Evolutionary conservation across 1,140 invertebrate species (phyloP).

Genomic region (Liolophura sinensis): DNA sequence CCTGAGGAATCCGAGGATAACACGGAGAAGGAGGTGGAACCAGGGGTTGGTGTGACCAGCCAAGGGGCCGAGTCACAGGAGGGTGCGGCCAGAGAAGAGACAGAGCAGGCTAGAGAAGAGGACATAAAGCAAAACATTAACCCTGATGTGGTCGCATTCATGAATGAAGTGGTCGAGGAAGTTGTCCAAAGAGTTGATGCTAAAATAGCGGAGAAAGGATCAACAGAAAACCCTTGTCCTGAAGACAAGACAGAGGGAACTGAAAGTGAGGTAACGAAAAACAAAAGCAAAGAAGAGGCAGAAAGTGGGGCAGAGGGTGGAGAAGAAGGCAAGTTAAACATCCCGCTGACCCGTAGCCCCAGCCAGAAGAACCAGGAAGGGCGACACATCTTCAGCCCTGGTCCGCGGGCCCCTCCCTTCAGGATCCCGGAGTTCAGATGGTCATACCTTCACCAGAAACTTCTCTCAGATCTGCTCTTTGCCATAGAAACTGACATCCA

Average conservation of each 20-base stretch:
- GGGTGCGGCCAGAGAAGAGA: neutral
- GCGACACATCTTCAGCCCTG: slow-evolving; percentile 91
- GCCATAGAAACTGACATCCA: slow-evolving; percentile 98
- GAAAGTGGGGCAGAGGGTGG: neutral
- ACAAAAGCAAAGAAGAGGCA: slow-evolving; percentile 10
- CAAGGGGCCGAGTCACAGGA: slow-evolving; percentile 1
- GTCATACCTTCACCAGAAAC: slow-evolving; percentile 97
- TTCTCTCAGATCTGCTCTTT: slow-evolving; percentile 95
- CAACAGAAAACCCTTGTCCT: neutral
- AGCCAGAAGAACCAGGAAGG: slow-evolving; percentile 13
- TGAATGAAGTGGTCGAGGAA: slow-evolving; percentile 8
- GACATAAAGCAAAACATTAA: neutral
- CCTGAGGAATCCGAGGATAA: slow-evolving; percentile 9
- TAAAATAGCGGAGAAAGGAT: slow-evolving; percentile 4
- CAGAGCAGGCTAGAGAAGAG: neutral
- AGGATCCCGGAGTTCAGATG: slow-evolving; percentile 99
- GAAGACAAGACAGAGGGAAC: slow-evolving; percentile 13
- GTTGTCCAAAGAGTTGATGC: slow-evolving; percentile 10
- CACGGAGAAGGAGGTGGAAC: neutral
- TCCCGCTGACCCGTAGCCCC: too few relatives aligned
- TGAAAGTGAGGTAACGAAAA: slow-evolving; percentile 7
- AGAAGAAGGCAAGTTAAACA: neutral
- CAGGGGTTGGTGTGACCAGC: neutral
- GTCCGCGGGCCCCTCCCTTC: slow-evolving; percentile 93
- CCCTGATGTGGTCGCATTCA: neutral